Evolutionary conservation across 2,888 invertebrate species (phyloP).

Genomic region (Cinara cedri): DNA sequence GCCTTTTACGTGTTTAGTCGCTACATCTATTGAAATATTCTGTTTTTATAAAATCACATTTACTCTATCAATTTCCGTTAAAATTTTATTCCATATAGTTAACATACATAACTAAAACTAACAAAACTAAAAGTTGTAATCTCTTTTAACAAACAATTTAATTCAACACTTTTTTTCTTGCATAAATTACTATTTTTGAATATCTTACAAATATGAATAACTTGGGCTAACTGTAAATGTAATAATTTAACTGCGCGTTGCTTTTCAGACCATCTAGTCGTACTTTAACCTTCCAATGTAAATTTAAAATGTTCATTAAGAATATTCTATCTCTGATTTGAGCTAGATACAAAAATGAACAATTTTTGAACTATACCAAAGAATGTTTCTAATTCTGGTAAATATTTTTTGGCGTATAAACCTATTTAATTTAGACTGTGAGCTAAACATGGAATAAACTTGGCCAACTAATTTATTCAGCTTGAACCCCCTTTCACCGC

Average conservation of each 20-base stretch:
- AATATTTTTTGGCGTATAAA: neutral
- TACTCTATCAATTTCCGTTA: slow-evolving; percentile 4
- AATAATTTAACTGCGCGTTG: neutral
- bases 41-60: slow-evolving; percentile 6
- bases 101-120: neutral
- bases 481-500: neutral
- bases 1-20: neutral
- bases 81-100: slow-evolving; percentile 3
- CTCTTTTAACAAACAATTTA: slow-evolving; percentile 1
- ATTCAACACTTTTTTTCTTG: slow-evolving; percentile 1
- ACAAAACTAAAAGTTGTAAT: neutral
- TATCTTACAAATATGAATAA: neutral
- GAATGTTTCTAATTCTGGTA: neutral
- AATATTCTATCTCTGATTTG: neutral
- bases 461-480: neutral
- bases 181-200: slow-evolving; percentile 8
- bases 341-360: neutral
- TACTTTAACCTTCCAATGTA: slow-evolving; percentile 5
- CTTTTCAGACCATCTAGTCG: slow-evolving; percentile 2
- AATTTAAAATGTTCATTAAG: neutral
- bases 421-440: neutral
- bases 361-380: slow-evolving; percentile 15
- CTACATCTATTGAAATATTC: neutral
- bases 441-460: neutral
- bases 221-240: neutral